Evolutionary conservation across 2,888 invertebrate species (phyloP), one percentile per base, ranked within the genome.

Genomic region (Sphinx pinastri): DNA sequence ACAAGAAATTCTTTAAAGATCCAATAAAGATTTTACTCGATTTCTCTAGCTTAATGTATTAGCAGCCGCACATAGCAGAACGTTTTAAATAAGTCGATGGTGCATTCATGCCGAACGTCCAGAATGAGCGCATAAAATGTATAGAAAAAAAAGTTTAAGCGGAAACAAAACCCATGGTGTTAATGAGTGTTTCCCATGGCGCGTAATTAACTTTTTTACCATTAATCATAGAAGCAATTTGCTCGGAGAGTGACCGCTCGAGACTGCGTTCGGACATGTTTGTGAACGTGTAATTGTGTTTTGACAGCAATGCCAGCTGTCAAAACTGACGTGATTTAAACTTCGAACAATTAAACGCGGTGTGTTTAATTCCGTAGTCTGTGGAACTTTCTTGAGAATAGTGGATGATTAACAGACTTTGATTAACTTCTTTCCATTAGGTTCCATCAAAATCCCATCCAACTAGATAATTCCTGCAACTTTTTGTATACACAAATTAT

Each of bases 151-250:
- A 66, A 54, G 71, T 69, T 68, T 71, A 58, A 45, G 71, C 71
- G 72, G 71, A 71, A 74, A 71, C 68, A 74, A 73, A 72, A 49
- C 70, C 75, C 71, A 71, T 75, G 58, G 67, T 73, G 75, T 72
- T 81, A 78, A 75, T 76, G 73, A 73, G 59, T 67, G 51, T 68
- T 73, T 71, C 72, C 73, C 73, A 73, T 76, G 75, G 72, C 76
- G 69, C 63, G 76, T 76, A 80, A 84, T 83, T 84, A 84, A 76
- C 77, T 77, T 81, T 84, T 81, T 81, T 78, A 70, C 75, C 79
- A 84, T 83, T 77, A 76, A 82, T 85, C 84, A 85, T 75, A 72
- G 68, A 59, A 51, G 74, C 76, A 71, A 71, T 74, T 75, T 73
- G 68, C 72, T 68, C 69, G 75, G 76, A 79, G 76, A 81, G 68